A percentile compares a stretch with the other conserved stretches of the same genome.
Conservation (phyloP, 2,888 invertebrate genomes). For the Mythimna ferrago region DNA sequence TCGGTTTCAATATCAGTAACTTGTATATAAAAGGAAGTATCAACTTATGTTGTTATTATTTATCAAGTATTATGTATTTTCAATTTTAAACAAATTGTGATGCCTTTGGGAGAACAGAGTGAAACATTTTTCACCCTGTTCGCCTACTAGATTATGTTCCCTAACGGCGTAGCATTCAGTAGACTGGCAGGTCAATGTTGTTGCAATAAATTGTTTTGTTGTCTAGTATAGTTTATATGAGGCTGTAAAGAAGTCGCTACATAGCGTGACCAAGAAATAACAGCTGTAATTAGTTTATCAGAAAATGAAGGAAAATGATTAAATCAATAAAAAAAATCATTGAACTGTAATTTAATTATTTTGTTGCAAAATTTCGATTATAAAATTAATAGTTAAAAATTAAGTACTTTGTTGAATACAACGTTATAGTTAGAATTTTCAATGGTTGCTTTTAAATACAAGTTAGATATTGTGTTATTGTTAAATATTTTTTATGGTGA, state of each 20-base stretch:
- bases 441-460: slow-evolving; percentile 29
- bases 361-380: slow-evolving; percentile 26
- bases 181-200: neutral
- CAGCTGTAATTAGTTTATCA: slow-evolving; percentile 7
- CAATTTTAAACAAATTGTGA: neutral
- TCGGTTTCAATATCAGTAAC: no score
- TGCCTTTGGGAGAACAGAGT: neutral
- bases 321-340: slow-evolving; percentile 28
- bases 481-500: slow-evolving; percentile 48
- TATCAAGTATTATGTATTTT: no score
- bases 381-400: neutral
- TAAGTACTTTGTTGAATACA: neutral
- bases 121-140: neutral
- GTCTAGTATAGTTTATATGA: neutral
- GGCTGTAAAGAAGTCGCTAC: no score
- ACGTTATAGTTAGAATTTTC: slow-evolving; percentile 3
- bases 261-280: neutral
- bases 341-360: slow-evolving; percentile 28
- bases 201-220: neutral
- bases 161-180: neutral
- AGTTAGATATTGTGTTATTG: slow-evolving; percentile 31
- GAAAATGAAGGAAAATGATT: slow-evolving; percentile 29
- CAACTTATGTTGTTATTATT: neutral
- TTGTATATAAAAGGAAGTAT: neutral
- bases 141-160: neutral